Conservation (phyloP, 1,140 invertebrate species). For the Oreohelix idahoensis region DNA sequence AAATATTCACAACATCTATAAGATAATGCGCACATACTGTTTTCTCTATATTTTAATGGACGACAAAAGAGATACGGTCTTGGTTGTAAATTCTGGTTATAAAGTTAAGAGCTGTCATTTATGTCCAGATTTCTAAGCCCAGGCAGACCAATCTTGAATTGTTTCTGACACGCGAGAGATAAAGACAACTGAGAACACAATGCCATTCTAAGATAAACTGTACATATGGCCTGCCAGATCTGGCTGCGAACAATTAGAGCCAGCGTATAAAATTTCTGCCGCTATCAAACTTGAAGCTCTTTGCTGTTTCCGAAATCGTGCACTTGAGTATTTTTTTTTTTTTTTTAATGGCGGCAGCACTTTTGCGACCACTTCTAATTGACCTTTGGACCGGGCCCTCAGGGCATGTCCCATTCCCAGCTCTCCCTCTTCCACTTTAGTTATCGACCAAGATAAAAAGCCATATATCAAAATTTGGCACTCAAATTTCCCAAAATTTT, state of each 20-base stretch:
- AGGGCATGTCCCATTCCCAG: background rate
- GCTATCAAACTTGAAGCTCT: background rate
- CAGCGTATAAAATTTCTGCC: background rate
- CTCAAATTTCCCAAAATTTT: background rate
- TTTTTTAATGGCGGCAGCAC: background rate
- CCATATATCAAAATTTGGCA: slow-evolving; percentile 3
- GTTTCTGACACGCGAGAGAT: background rate
- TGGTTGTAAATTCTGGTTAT: background rate
- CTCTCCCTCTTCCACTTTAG: background rate
- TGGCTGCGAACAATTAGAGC: background rate
- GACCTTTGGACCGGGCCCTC: background rate
- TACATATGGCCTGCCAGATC: background rate
- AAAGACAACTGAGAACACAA: slow-evolving; percentile 1
- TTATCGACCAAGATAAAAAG: background rate
- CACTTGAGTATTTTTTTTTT: background rate
- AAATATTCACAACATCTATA: too few relatives aligned
- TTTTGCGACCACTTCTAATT: slow-evolving; percentile 2
- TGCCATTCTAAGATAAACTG: background rate
- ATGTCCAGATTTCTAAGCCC: background rate
- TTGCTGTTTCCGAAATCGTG: slow-evolving; percentile 1
- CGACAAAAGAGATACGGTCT: too few relatives aligned
- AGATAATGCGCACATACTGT: too few relatives aligned
- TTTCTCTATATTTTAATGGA: too few relatives aligned
- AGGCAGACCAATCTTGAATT: background rate
- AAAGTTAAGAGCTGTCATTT: background rate